Conservation (phyloP, 35 echinoderm and acorn worm genomes). For the Ophiothrix spiculata region DNA sequence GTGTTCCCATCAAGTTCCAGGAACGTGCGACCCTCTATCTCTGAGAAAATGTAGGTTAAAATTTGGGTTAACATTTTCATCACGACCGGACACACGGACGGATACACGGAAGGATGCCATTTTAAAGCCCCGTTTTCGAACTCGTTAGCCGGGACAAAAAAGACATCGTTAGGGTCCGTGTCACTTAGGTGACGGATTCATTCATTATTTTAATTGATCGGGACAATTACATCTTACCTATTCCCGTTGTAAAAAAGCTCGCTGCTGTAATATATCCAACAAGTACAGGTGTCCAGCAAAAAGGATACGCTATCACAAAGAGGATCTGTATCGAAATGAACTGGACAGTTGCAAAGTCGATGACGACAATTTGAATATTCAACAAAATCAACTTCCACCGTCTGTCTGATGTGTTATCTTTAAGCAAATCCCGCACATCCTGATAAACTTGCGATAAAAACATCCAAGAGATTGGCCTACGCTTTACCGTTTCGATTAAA, state of each 20-base stretch:
- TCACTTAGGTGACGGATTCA: no score
- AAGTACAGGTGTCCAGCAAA: constrained; percentile 38
- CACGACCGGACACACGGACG: no score
- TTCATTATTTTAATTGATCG: no score
- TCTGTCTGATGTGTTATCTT: constrained; percentile 14
- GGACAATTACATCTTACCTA: constrained; percentile 25
- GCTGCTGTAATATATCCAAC: constrained; percentile 43
- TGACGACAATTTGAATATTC: constrained; percentile 34
- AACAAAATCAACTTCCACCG: constrained; percentile 39
- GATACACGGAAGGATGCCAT: no score
- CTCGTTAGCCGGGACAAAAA: no score
- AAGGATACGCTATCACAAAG: constrained; percentile 41
- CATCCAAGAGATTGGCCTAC: background rate
- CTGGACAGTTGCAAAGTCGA: background rate
- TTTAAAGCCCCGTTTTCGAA: no score
- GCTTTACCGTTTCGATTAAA: constrained; percentile 51
- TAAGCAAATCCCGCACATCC: constrained; percentile 28
- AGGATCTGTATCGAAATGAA: constrained; percentile 22
- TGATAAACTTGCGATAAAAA: constrained; percentile 11
- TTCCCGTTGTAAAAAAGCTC: constrained; percentile 20
- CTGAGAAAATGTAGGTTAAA: background rate
- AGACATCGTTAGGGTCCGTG: no score
- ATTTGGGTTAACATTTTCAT: background rate
- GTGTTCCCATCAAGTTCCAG: no score
- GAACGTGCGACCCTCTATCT: no score